Evolutionary conservation across 2,888 invertebrate genomes (phyloP).

Genomic region (Heliconius charithonia): DNA sequence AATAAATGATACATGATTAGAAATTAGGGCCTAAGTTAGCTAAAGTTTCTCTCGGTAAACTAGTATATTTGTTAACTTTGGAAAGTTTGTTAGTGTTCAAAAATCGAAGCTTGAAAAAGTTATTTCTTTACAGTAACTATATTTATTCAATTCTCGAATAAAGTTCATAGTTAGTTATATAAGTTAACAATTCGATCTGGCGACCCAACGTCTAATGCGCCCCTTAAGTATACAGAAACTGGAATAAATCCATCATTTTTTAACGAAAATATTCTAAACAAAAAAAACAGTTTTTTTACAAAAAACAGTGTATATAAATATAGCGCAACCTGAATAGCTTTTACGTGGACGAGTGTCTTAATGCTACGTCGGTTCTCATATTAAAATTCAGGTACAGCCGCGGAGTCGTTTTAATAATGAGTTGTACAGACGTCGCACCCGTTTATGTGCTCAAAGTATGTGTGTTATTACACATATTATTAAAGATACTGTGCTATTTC

Average conservation of each 20-base stretch:
- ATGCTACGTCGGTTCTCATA: conserved; percentile 21
- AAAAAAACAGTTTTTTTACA: too few species aligned
- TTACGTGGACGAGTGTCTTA: not conserved
- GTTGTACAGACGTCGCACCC: conserved; percentile 16
- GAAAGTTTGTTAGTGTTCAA: not conserved
- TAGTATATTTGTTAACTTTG: too few species aligned
- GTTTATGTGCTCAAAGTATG: not conserved
- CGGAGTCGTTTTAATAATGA: conserved; percentile 33
- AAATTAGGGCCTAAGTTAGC: too few species aligned
- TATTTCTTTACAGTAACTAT: not conserved
- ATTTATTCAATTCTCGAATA: not conserved
- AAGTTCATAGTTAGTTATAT: not conserved
- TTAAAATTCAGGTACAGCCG: conserved; percentile 31
- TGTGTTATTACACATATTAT: not conserved
- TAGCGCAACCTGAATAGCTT: not conserved
- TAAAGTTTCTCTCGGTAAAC: too few species aligned
- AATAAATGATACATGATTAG: too few species aligned
- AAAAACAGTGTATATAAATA: not conserved
- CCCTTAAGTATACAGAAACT: not conserved
- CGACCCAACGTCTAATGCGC: not conserved
- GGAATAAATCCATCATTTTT: not conserved
- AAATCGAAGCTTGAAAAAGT: not conserved
- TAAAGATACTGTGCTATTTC: not conserved
- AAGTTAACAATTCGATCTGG: not conserved
- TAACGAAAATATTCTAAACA: not conserved